phyloP scores from a whole-genome alignment of 2,888 invertebrate species.

The Apotomis betuletana region DNA sequence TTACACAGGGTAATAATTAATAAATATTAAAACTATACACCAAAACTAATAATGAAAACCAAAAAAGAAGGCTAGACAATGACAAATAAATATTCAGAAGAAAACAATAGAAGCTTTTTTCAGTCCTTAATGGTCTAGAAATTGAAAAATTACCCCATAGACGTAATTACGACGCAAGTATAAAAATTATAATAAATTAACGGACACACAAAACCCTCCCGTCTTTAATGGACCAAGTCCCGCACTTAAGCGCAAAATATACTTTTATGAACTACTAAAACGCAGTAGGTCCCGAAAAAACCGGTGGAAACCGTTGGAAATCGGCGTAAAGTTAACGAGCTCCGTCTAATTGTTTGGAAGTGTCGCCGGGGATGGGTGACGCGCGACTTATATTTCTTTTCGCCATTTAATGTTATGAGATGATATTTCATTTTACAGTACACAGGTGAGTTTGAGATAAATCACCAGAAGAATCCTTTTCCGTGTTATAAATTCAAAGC shows the following conservation, averaged over 20 bases:
- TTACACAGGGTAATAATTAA: no score
- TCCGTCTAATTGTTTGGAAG: conserved; percentile 80
- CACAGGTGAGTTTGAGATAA: conserved; percentile 49
- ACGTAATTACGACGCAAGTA: not conserved
- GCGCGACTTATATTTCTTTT: conserved; percentile 68
- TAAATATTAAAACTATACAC: no score
- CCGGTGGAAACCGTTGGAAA: conserved; percentile 58
- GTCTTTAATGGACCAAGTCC: conserved; percentile 9
- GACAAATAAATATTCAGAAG: no score
- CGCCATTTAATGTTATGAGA: conserved; percentile 73
- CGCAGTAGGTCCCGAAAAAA: conserved; percentile 51
- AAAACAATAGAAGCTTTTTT: no score
- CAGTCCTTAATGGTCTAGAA: not conserved
- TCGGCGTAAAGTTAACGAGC: conserved; percentile 74
- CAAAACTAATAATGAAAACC: no score
- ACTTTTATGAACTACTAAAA: conserved; percentile 63
- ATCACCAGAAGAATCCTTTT: not conserved
- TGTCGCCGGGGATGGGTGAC: conserved; percentile 59
- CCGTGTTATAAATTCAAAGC: no score
- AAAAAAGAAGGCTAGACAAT: no score
- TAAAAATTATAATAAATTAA: conserved; percentile 26
- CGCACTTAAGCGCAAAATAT: conserved; percentile 29
- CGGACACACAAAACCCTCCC: conserved; percentile 7
- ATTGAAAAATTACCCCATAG: not conserved
- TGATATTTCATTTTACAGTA: conserved; percentile 70